phyloP scores from a whole-genome alignment of 2,113 vertebrate species.

The Pontoporia blainvillei region DNA sequence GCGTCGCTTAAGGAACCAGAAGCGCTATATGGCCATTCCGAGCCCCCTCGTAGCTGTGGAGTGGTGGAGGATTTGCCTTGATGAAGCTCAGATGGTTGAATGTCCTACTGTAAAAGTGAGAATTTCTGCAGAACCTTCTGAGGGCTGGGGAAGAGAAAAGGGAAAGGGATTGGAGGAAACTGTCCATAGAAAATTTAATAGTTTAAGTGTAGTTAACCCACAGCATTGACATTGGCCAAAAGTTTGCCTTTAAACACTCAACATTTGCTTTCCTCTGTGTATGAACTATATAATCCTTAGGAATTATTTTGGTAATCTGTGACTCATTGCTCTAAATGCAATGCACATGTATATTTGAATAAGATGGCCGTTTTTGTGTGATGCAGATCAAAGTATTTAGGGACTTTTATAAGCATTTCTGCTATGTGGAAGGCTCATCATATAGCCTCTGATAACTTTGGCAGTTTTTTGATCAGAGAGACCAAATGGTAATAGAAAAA shows the following conservation, averaged over 20 bases:
- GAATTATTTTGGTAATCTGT: background rate
- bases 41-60: slow-evolving; percentile 97
- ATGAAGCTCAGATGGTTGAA: slow-evolving; percentile 99
- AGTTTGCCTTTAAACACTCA: background rate
- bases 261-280: background rate
- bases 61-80: slow-evolving; percentile 98
- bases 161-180: background rate
- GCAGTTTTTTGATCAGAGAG: background rate
- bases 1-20: slow-evolving; percentile 95
- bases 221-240: background rate
- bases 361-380: slow-evolving; percentile 15
- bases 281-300: background rate
- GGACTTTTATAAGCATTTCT: slow-evolving; percentile 44
- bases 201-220: background rate
- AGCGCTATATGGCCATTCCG: slow-evolving; percentile 98
- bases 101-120: slow-evolving; percentile 95
- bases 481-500: background rate
- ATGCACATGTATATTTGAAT: slow-evolving; percentile 44
- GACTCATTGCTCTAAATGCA: slow-evolving; percentile 24
- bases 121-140: background rate
- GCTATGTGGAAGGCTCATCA: background rate
- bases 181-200: background rate
- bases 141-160: background rate
- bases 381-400: slow-evolving; percentile 57
- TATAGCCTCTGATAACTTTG: background rate